phyloP scores from a whole-genome alignment of 1,140 invertebrate genomes.

The Drosophila azteca region DNA sequence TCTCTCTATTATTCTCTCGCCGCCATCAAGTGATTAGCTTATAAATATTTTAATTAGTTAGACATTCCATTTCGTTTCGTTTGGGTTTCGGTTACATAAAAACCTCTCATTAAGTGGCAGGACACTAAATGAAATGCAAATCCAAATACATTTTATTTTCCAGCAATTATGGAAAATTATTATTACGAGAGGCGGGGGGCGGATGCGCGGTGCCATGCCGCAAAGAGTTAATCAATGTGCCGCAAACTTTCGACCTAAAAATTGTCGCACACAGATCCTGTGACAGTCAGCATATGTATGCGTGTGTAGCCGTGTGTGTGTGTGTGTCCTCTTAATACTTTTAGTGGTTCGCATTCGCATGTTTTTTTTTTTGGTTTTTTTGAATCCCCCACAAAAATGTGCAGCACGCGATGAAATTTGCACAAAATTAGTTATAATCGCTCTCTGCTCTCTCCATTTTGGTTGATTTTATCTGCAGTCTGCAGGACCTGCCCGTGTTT shows the following conservation, averaged over 20 bases:
- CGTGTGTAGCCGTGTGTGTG: background rate
- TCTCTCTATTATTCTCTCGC: no score
- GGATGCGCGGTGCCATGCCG: constrained; percentile 4
- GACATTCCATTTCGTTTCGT: no score
- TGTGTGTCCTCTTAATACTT: constrained; percentile 29
- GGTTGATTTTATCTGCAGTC: constrained; percentile 14
- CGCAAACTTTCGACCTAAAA: constrained; percentile 50
- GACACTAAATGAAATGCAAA: constrained; percentile 47
- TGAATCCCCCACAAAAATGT: constrained; percentile 32
- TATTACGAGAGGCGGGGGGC: constrained; percentile 25
- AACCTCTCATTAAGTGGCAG: background rate
- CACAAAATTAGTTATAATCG: constrained; percentile 56
- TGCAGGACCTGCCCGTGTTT: background rate
- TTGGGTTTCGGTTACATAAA: background rate
- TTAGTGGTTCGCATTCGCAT: constrained; percentile 37
- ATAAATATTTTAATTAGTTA: constrained; percentile 7
- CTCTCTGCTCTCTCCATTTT: background rate
- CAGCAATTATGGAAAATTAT: constrained; percentile 59
- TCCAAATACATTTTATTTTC: constrained; percentile 2
- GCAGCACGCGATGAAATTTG: constrained; percentile 9
- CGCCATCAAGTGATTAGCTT: background rate
- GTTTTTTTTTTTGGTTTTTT: background rate
- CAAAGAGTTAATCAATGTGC: constrained; percentile 73
- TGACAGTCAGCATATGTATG: constrained; percentile 18
- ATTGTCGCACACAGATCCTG: constrained; percentile 9